A percentile compares a stretch with the other conserved stretches of the same genome.
phyloP scores from a whole-genome alignment of 2,113 vertebrate genomes.

The Hymenochirus boettgeri region DNA sequence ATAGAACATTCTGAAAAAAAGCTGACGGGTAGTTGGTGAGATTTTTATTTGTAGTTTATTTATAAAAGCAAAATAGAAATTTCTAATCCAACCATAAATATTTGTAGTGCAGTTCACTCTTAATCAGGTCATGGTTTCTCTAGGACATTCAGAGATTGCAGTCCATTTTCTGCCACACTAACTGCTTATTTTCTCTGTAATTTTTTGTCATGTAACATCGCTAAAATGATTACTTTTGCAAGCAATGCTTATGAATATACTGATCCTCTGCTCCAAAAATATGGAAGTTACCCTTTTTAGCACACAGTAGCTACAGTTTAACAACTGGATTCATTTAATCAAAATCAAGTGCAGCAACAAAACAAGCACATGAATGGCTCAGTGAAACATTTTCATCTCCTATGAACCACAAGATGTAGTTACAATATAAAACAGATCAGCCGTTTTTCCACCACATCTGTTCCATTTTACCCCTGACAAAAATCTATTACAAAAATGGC shows the following conservation, averaged over 20 bases:
- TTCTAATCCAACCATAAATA: neutral
- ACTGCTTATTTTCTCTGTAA: neutral
- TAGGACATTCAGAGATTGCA: slow-evolving; percentile 4
- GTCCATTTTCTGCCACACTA: neutral
- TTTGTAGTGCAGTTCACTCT: neutral
- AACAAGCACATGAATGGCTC: slow-evolving; percentile 22
- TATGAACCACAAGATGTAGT: slow-evolving; percentile 39
- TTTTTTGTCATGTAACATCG: neutral
- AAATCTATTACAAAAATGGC: slow-evolving; percentile 37
- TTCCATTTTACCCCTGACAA: slow-evolving; percentile 37
- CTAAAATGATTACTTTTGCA: neutral
- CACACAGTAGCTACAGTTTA: slow-evolving; percentile 9
- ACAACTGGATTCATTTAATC: slow-evolving; percentile 19
- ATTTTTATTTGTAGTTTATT: slow-evolving; percentile 15
- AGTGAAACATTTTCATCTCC: slow-evolving; percentile 31
- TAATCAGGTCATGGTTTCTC: too few species aligned
- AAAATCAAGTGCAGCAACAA: slow-evolving; percentile 15
- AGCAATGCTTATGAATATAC: neutral
- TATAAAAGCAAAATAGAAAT: slow-evolving; percentile 12
- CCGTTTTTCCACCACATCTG: slow-evolving; percentile 37
- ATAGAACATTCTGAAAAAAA: slow-evolving; percentile 24
- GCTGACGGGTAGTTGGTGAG: slow-evolving; percentile 20
- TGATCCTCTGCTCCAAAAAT: neutral
- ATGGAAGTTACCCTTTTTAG: slow-evolving; percentile 9
- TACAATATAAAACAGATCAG: slow-evolving; percentile 40